A percentile compares a stretch with the other conserved stretches of the same genome.
These are phyloP conservation scores for Melitaea cinxia DNA, from an alignment of 1,140 invertebrate genomes.

Conservation along the genomic window DNA sequence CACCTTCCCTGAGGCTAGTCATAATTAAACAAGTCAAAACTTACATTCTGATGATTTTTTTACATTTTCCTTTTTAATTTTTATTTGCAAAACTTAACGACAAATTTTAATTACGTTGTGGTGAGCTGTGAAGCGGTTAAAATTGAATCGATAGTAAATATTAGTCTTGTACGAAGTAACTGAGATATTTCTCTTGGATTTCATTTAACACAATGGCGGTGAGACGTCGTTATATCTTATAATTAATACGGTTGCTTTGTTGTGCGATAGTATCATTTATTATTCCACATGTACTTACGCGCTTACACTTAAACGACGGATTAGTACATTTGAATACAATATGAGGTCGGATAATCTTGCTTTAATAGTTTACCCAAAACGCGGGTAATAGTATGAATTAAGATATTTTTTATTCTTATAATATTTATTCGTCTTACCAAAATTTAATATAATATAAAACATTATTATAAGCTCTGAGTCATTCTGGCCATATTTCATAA, in stretches of 20 bases:
- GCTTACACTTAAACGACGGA: constrained; percentile 17
- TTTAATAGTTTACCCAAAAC: constrained; percentile 16
- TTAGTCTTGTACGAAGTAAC: background rate
- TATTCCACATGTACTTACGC: constrained; percentile 20
- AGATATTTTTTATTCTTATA: constrained; percentile 5
- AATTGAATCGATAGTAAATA: background rate
- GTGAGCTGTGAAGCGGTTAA: background rate
- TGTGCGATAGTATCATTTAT: constrained; percentile 24
- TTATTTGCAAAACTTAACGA: background rate
- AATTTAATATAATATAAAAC: background rate
- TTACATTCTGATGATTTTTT: no score
- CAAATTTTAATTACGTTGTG: background rate
- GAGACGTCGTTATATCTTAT: constrained; percentile 40
- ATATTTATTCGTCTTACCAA: background rate
- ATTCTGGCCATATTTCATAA: no score
- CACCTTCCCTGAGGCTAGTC: no score
- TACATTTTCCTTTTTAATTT: background rate
- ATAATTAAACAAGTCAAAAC: no score
- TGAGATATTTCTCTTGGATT: constrained; percentile 22
- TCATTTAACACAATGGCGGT: constrained; percentile 53
- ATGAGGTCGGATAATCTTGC: constrained; percentile 8
- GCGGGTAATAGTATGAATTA: background rate
- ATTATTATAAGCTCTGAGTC: no score
- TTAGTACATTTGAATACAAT: constrained; percentile 26
- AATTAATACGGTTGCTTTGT: constrained; percentile 42